phyloP scores from a whole-genome alignment of 2,797 vertebrate genomes.

The Sebastolobus altivelis region DNA sequence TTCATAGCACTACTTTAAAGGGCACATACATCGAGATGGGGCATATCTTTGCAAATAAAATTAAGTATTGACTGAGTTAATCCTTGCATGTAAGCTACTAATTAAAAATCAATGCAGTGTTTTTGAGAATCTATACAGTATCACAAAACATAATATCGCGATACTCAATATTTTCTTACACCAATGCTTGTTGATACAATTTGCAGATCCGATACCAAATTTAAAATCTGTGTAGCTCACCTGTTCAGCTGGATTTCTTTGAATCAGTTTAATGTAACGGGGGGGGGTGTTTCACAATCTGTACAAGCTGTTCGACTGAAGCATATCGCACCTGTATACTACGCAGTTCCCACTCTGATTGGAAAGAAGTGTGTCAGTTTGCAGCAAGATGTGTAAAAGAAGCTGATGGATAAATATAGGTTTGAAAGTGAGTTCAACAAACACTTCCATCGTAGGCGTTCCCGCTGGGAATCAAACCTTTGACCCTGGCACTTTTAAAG shows the following conservation, averaged over 20 bases:
- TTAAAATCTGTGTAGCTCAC: background rate
- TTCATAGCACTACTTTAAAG: too few species aligned
- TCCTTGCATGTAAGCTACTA: too few species aligned
- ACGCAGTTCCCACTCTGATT: background rate
- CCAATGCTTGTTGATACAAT: background rate
- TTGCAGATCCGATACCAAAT: background rate
- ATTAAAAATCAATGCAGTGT: too few species aligned
- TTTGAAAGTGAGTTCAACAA: constrained; percentile 38
- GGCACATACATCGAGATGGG: too few species aligned
- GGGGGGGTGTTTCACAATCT: background rate
- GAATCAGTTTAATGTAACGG: background rate
- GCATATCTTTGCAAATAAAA: too few species aligned
- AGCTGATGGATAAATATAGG: background rate
- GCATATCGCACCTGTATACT: background rate
- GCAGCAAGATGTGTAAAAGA: background rate
- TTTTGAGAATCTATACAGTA: too few species aligned
- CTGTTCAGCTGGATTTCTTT: background rate
- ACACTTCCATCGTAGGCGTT: constrained; percentile 1
- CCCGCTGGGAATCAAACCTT: constrained; percentile 31
- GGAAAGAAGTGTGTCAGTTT: background rate
- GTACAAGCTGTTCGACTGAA: background rate
- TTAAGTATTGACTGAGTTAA: too few species aligned
- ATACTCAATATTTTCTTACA: too few species aligned
- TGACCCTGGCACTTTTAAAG: constrained; percentile 12
- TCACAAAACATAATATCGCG: too few species aligned